Evolutionary conservation across 2,797 vertebrate species (phyloP).

Genomic region (Linurgus olivaceus): DNA sequence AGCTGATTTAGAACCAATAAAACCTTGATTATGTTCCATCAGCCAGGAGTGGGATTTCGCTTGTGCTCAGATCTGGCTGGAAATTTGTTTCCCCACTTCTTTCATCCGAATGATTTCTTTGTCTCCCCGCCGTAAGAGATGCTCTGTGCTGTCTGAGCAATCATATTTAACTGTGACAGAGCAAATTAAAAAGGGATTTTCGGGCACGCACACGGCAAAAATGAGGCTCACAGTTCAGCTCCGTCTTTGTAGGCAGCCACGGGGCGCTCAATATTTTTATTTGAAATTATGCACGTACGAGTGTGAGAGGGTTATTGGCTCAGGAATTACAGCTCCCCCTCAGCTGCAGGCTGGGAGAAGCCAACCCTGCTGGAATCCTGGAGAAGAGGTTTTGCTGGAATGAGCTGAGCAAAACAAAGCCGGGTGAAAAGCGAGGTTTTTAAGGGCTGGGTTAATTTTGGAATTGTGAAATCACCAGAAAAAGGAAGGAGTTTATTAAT

Average conservation of each 20-base stretch:
- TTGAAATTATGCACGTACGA: not conserved
- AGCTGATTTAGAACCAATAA: constrained; percentile 1
- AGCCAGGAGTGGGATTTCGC: not conserved
- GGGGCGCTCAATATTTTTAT: not conserved
- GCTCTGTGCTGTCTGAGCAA: not conserved
- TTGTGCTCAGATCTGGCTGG: not conserved
- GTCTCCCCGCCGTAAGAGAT: not conserved
- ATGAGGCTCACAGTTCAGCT: not conserved
- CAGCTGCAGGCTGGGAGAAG: not conserved
- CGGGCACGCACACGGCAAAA: not conserved
- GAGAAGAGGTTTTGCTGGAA: not conserved
- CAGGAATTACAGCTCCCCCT: not conserved
- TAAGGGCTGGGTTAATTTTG: not conserved
- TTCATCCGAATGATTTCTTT: not conserved
- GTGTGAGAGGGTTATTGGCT: not conserved
- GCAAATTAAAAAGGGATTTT: constrained; percentile 41
- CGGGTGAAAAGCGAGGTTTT: accelerated
- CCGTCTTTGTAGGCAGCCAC: not conserved
- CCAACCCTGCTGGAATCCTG: not conserved
- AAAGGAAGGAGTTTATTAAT: accelerated
- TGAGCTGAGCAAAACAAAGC: not conserved
- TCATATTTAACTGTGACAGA: constrained; percentile 5
- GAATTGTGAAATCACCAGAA: accelerated
- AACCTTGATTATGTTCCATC: not conserved
- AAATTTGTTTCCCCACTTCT: not conserved